Evolutionary conservation across 1,140 invertebrate genomes (phyloP), one percentile per base, ranked within the genome.

Genomic region (Bicyclus anynana): DNA sequence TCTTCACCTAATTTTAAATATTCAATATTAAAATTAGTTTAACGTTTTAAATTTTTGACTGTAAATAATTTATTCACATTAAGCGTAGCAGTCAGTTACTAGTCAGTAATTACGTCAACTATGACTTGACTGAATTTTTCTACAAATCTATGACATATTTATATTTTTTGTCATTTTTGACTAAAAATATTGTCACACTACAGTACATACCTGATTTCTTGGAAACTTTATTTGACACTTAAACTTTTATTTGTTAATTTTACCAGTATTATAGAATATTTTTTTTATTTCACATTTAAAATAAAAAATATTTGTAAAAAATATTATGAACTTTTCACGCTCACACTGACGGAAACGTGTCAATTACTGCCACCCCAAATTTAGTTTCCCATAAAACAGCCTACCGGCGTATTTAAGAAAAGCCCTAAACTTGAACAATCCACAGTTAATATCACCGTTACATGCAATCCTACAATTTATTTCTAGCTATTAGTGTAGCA

Each of bases 391-490:
- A 65, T 66, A 68, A 78, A 77, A 77, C 69, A 70, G 59, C 65
- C 67, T 57, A 65, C 69, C 51, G 52, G 62, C 61, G 70, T 69
- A 78, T 77, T 72, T 68, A 69, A 74, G 71, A 84, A 84, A 80
- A 67, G 44, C 26, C 67, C 69, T 64, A 78, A 82, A 79, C 69
- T 84, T 75, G 61, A 74, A 76, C 57, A 56, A 64, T 78, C 82
- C 80, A 76, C 75, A 73, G 77, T 73, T 84, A 85, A 86, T 85
- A 80, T 76, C 80, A 77, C 73, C 71, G 65, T 84, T 82, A 80
- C 80, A 85, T 85, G 77, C 79, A 71, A 84, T 88, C 77, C 73
- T 77, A 84, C 77, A 83, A 88, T 84, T 88, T 78, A 85, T 88
- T 88, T 78, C 67, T 68, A 74, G 69, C 73, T 84, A 82, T 79